A percentile compares a stretch with the other conserved stretches of the same genome.
Conservation (phyloP, 2,113 vertebrate species). For the Ceyx cyanopectus region DNA sequence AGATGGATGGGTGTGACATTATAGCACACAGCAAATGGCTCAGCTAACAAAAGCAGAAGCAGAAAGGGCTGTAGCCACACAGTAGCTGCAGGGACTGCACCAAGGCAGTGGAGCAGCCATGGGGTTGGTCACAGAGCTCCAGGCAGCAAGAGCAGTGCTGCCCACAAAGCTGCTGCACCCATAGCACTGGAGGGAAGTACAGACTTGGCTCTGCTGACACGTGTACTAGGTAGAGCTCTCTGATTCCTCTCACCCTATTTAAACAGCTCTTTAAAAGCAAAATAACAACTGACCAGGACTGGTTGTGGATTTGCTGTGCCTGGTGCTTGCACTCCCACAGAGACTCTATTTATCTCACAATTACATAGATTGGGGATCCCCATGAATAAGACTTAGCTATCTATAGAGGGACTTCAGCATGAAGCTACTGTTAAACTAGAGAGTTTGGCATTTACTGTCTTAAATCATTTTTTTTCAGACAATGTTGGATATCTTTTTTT, state of each 20-base stretch:
- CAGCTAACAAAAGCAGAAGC: not conserved
- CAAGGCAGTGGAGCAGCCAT: not conserved
- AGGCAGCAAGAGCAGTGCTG: not conserved
- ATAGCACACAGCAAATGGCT: not conserved
- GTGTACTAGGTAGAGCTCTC: not conserved
- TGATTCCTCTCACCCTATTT: not conserved
- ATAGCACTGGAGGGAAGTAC: not conserved
- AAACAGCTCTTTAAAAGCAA: not conserved
- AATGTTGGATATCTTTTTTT: not conserved
- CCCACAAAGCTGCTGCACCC: not conserved
- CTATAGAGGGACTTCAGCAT: not conserved
- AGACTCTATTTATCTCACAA: not conserved
- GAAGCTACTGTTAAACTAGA: not conserved
- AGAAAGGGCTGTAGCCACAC: not conserved
- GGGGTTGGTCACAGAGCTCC: not conserved
- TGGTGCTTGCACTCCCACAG: not conserved
- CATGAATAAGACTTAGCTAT: too few relatives aligned
- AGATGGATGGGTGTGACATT: not conserved
- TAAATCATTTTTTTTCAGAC: not conserved
- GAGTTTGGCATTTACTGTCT: not conserved
- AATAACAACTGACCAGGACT: not conserved
- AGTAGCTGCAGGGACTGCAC: not conserved
- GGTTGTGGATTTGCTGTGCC: not conserved
- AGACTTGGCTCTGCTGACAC: not conserved
- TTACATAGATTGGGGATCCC: not conserved